Evolutionary conservation across 2,113 vertebrate genomes (phyloP).

Genomic region (Galemys pyrenaicus): DNA sequence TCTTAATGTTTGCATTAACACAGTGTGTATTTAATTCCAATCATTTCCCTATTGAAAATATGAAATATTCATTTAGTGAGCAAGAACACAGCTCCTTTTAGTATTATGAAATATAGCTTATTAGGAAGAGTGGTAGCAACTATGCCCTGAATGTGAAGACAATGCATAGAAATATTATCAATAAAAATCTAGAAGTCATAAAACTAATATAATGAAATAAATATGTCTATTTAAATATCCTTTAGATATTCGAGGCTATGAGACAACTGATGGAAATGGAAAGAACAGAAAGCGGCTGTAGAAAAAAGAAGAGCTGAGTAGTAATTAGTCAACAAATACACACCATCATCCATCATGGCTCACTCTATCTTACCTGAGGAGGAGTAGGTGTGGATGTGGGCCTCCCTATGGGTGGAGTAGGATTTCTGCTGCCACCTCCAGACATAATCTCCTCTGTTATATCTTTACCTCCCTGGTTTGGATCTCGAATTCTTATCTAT

Average conservation of each 20-base stretch:
- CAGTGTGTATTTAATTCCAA: background rate
- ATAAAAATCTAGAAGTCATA: background rate
- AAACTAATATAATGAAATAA: slow-evolving; percentile 33
- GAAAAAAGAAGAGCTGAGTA: slow-evolving; percentile 22
- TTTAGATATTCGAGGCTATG: background rate
- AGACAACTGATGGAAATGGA: slow-evolving; percentile 8
- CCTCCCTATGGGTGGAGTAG: slow-evolving; percentile 92
- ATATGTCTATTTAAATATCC: background rate
- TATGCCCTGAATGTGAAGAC: background rate
- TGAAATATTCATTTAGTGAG: slow-evolving; percentile 15
- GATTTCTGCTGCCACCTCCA: slow-evolving; percentile 96
- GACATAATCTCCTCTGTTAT: slow-evolving; percentile 99
- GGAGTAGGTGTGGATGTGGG: slow-evolving; percentile 94
- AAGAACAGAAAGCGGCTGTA: background rate
- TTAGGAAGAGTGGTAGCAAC: background rate
- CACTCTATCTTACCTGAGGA: slow-evolving; percentile 90
- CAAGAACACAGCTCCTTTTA: background rate
- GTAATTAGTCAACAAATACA: background rate
- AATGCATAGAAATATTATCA: background rate
- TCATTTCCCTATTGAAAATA: background rate
- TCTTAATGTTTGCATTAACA: background rate
- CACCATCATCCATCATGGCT: rapidly evolving
- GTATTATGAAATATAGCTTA: background rate
- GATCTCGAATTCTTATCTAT: slow-evolving; percentile 98
- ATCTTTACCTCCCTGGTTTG: slow-evolving; percentile 97